Evolutionary conservation across 2,113 vertebrate genomes (phyloP).

Genomic region (Columba janthina): DNA sequence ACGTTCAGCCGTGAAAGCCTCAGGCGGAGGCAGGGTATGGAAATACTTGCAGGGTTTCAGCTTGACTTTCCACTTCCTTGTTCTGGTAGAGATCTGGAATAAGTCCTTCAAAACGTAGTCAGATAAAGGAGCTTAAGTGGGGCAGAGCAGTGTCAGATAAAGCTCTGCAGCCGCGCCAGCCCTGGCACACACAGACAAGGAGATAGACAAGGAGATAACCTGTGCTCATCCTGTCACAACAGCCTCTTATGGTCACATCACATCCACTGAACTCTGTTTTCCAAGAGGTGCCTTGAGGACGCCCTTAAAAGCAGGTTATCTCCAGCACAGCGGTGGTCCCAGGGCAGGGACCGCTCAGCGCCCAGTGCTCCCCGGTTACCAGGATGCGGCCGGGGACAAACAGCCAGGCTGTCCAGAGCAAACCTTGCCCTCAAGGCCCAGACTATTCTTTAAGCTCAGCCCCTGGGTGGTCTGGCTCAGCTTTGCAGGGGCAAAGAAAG

Average conservation of each 20-base stretch:
- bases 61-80: neutral
- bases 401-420: neutral
- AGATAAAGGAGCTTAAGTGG: neutral
- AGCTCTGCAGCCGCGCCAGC: fast-evolving
- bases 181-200: neutral
- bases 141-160: neutral
- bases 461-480: neutral
- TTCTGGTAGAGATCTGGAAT: neutral
- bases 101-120: neutral
- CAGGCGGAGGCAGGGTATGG: neutral
- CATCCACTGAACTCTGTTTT: fast-evolving
- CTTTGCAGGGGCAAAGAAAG: neutral
- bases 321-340: neutral
- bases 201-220: neutral
- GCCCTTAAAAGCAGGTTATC: neutral
- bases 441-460: neutral
- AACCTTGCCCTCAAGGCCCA: neutral
- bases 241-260: neutral
- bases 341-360: neutral
- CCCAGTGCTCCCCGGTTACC: neutral
- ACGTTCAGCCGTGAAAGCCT: neutral
- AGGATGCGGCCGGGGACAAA: fast-evolving
- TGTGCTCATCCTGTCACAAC: neutral
- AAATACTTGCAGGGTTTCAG: neutral
- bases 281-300: neutral